These are phyloP conservation scores for Microctenopoma lineatum DNA, from an alignment of 2,797 vertebrate genomes.

Conservation along the genomic window DNA sequence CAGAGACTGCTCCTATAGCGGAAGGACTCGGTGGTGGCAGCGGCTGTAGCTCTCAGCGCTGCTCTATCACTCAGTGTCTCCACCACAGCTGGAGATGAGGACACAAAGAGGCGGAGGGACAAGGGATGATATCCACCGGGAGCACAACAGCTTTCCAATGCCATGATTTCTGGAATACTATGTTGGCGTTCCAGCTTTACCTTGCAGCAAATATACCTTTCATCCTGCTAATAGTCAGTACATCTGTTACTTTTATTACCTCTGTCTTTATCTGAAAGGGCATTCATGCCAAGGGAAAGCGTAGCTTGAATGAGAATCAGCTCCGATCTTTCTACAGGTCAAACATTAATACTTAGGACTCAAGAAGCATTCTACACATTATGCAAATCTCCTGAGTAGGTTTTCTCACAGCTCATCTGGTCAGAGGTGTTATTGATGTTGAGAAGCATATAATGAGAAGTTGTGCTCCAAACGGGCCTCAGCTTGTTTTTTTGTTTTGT, in stretches of 20 bases:
- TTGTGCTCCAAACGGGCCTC: constrained; percentile 43
- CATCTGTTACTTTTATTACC: constrained; percentile 34
- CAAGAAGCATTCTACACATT: constrained; percentile 48
- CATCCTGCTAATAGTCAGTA: constrained; percentile 43
- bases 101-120: constrained; percentile 56
- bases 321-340: constrained; percentile 65
- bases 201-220: constrained; percentile 50
- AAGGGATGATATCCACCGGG: constrained; percentile 60
- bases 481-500: constrained; percentile 6
- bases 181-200: constrained; percentile 48
- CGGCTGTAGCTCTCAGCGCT: constrained; percentile 38
- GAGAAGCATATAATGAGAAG: constrained; percentile 27
- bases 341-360: constrained; percentile 69
- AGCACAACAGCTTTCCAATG: constrained; percentile 54
- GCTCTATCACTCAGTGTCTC: constrained; percentile 69
- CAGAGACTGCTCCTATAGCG: constrained; percentile 74
- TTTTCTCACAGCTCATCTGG: constrained; percentile 36
- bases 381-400: constrained; percentile 47
- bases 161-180: constrained; percentile 70
- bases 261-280: constrained; percentile 58
- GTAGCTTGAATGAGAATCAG: constrained; percentile 75
- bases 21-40: constrained; percentile 57
- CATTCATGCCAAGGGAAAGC: constrained; percentile 53
- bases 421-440: constrained; percentile 31
- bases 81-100: constrained; percentile 69